Base-by-base conservation (phyloP, 2,113 vertebrate genomes). In the Indicator maculatus region DNA sequence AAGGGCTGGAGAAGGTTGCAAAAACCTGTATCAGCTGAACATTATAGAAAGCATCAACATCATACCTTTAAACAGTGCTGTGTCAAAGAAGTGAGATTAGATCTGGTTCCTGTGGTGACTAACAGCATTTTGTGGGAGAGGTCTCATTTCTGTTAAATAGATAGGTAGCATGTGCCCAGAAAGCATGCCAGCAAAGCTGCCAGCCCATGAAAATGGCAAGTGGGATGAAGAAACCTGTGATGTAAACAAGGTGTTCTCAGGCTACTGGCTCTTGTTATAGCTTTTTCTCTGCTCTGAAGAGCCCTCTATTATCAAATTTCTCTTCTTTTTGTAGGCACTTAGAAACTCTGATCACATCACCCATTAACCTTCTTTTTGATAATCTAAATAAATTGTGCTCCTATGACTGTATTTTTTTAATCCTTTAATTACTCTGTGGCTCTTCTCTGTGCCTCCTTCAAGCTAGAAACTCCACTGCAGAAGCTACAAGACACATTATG, bases 351-450 rank as follows among this genome's bases (percentile, higher is more conserved):
- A 86, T 64, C 82, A 18, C 45, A 88, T 90, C 67, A 90, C 33
- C 75, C 38, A 63, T 85, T 91, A 96, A 90, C 90, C 83, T 93
- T 88, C 72, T 77, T 87, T 94, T 66, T 66, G 85, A 80, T 83
- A 83, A 77, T 76, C 85, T 80, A 94, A 95, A 94, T 71, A 94
- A 91, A 93, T 31, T 73, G 52, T 74, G 59, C 56, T 91, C 78
- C 74, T 86, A 80, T 73, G 60, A 91, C 30, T 3, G 0, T 66
- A 63, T 90, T 90, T 91, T 96, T 74, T 75, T 80, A 91, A 95
- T 93, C 56, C 82, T 83, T 88, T 89, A 91, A 95, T 94, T 88
- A 94, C 67, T 33, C 55, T 15, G 67, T 52, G 52, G 26, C 63
- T 71, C 38, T 86, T 72, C 67, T 66, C 55, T 31, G 52, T 85